Base-by-base conservation (phyloP, 2,797 vertebrate genomes). In the Ambastaia sidthimunki region DNA sequence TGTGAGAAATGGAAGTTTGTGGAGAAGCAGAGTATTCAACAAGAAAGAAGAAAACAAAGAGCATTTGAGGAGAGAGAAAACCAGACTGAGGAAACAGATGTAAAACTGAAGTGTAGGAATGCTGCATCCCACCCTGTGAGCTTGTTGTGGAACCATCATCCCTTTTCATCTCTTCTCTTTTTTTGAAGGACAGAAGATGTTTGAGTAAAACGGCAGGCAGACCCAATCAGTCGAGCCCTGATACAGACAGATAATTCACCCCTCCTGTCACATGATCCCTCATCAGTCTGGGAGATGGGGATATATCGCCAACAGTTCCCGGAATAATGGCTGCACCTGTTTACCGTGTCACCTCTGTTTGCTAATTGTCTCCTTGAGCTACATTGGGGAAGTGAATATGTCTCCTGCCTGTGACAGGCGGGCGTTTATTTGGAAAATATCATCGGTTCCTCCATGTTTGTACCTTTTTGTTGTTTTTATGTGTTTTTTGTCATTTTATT, bases 291-390 rank as follows among this genome's bases (percentile, higher is more conserved):
- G 96, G 95, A 95, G 95, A 96, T 95, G 93, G 94, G 93, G 96
- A 96, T 97, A 95, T 95, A 95, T 95, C 96, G 96, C 95, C 95
- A 96, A 94, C 95, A 95, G 96, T 96, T 96, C 95, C 95, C 93
- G 93, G 94, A 96, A 96, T 97, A 97, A 98, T 97, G 95, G 95
- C 95, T 93, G 95, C 96, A 98, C 97, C 97, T 98, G 97, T 98
- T 97, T 96, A 95, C 94, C 93, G 93, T 95, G 96, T 98, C 97
- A 97, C 96, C 96, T 96, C 96, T 96, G 95, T 96, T 96, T 95
- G 96, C 95, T 97, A 97, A 98, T 96, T 97, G 96, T 97, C 96
- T 98, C 95, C 95, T 97, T 96, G 95, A 97, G 96, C 96, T 96
- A 94, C 96, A 91, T 95, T 94, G 94, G 88, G 89, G 95, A 95